phyloP scores from a whole-genome alignment of 2,888 invertebrate species.

The Odontothrips loti region DNA sequence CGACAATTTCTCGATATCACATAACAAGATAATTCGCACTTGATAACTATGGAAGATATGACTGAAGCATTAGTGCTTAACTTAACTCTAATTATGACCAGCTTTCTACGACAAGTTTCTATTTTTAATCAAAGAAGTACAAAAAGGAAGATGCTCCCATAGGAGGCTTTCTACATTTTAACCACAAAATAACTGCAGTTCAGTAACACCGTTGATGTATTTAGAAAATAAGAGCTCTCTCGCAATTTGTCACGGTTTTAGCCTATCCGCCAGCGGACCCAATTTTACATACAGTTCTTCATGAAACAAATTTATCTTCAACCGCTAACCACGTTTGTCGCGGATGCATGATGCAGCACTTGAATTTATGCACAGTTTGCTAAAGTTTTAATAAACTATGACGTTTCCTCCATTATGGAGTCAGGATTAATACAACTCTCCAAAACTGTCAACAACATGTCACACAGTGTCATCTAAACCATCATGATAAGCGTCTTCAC shows the following conservation, averaged over 20 bases:
- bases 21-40: not conserved
- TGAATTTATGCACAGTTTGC: not conserved
- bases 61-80: slow-evolving; percentile 20
- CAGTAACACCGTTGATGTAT: slow-evolving; percentile 1
- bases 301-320: not conserved
- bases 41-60: slow-evolving; percentile 21
- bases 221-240: slow-evolving; percentile 10
- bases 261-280: slow-evolving; percentile 14
- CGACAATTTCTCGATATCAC: not conserved
- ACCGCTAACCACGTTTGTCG: not conserved
- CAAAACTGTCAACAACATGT: not conserved
- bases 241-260: not conserved
- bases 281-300: not conserved
- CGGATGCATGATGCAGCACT: not conserved
- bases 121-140: slow-evolving; percentile 14
- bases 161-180: not conserved
- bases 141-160: slow-evolving; percentile 19
- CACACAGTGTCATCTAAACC: not conserved
- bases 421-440: not conserved
- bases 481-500: slow-evolving; percentile 17
- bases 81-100: not conserved
- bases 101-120: not conserved
- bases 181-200: slow-evolving; percentile 4
- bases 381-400: not conserved
- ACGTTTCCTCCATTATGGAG: not conserved